Conservation (phyloP, 2,797 vertebrate species). For the Sphenodon punctatus region DNA sequence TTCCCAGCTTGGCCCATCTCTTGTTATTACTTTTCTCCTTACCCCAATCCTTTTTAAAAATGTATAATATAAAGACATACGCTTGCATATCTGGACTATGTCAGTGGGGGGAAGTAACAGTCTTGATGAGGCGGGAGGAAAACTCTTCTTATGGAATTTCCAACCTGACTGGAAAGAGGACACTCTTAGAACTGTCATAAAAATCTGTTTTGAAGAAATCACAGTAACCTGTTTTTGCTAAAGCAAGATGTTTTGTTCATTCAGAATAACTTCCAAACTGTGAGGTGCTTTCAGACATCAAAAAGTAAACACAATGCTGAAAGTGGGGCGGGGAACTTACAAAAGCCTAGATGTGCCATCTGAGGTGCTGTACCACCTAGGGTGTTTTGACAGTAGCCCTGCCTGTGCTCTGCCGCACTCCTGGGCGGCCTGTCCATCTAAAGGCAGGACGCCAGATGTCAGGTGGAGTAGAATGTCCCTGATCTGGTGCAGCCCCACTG, state of each 20-base stretch:
- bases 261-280: slow-evolving; percentile 49
- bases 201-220: not conserved
- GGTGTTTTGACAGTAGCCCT: too few relatives aligned
- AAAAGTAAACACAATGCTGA: too few relatives aligned
- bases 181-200: not conserved
- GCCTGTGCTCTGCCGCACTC: too few relatives aligned
- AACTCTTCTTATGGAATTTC: not conserved
- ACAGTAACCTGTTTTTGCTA: not conserved
- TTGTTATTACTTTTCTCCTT: not conserved
- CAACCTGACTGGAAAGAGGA: not conserved
- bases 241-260: slow-evolving; percentile 27
- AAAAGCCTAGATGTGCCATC: too few relatives aligned
- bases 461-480: too few relatives aligned
- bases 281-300: too few relatives aligned
- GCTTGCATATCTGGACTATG: not conserved
- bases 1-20: not conserved
- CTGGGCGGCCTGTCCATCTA: too few relatives aligned
- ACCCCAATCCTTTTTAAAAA: not conserved
- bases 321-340: too few relatives aligned
- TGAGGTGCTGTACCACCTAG: too few relatives aligned
- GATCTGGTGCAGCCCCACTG: too few relatives aligned
- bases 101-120: not conserved
- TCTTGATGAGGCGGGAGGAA: not conserved
- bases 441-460: too few relatives aligned
- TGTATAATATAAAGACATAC: not conserved